phyloP scores from a whole-genome alignment of 2,888 invertebrate genomes.

The Andrena trimmerana region DNA sequence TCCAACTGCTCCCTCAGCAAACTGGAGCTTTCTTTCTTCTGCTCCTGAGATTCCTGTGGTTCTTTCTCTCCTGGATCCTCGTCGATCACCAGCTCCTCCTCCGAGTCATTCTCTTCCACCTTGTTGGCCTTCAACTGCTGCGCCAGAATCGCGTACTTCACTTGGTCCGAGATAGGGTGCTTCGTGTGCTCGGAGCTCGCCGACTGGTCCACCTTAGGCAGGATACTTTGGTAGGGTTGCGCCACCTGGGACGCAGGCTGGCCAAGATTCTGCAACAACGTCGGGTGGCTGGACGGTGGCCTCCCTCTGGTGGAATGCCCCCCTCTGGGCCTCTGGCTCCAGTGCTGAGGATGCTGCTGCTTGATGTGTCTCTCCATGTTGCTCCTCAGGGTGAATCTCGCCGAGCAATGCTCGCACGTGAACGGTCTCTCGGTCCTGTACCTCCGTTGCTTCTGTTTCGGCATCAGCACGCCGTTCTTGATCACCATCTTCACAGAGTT shows the following conservation, averaged over 20 bases:
- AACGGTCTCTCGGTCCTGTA: slow-evolving; percentile 96
- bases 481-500: slow-evolving; percentile 95
- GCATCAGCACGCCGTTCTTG: slow-evolving; percentile 95
- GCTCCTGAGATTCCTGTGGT: slow-evolving; percentile 64
- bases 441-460: slow-evolving; percentile 95
- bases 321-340: slow-evolving; percentile 92
- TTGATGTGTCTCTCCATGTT: slow-evolving; percentile 98
- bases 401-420: slow-evolving; percentile 95
- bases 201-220: slow-evolving; percentile 78
- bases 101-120: slow-evolving; percentile 89
- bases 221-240: slow-evolving; percentile 70
- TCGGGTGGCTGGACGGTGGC: slow-evolving; percentile 84
- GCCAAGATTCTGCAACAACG: slow-evolving; percentile 70
- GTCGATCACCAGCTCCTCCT: slow-evolving; percentile 90
- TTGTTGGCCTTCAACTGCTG: slow-evolving; percentile 89
- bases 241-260: slow-evolving; percentile 60
- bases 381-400: slow-evolving; percentile 95
- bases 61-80: slow-evolving; percentile 86
- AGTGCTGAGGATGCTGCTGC: slow-evolving; percentile 96
- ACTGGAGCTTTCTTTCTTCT: slow-evolving; percentile 74
- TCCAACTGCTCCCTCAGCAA: slow-evolving; percentile 81
- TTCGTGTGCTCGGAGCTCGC: slow-evolving; percentile 83
- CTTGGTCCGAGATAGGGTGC: slow-evolving; percentile 87
- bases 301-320: slow-evolving; percentile 86
- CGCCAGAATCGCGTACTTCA: slow-evolving; percentile 92